A percentile compares a stretch with the other conserved stretches of the same genome.
These are phyloP conservation scores for Sweltsa coloradensis DNA, from an alignment of 1,140 invertebrate genomes.

Conservation along the genomic window DNA sequence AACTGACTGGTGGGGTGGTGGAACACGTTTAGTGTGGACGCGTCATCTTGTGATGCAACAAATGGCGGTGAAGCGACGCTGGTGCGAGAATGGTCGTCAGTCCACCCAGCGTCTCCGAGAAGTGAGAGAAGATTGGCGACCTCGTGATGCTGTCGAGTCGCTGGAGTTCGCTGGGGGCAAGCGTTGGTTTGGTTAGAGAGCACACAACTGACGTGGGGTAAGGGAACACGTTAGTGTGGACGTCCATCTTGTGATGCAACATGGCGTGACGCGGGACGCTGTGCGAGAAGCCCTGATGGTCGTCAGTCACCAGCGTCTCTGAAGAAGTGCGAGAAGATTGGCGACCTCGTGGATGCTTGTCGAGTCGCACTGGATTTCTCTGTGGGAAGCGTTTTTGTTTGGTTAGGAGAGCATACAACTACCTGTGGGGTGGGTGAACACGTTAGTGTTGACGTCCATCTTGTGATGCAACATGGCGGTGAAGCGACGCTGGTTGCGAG, in stretches of 20 bases:
- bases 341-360: constrained; percentile 44
- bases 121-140: constrained; percentile 57
- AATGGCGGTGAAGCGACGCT: constrained; percentile 46
- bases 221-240: constrained; percentile 60
- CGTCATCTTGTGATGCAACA: constrained; percentile 52
- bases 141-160: constrained; percentile 40
- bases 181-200: too few species aligned
- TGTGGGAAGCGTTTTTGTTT: too few species aligned
- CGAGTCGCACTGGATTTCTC: constrained; percentile 53
- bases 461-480: constrained; percentile 45
- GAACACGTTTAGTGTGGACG: constrained; percentile 58
- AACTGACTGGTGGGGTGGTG: too few species aligned
- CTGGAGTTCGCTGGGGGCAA: constrained; percentile 59
- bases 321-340: constrained; percentile 55
- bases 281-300: constrained; percentile 47
- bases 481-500: constrained; percentile 49
- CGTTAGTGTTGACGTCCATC: constrained; percentile 60
- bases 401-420: too few species aligned
- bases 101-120: constrained; percentile 55
- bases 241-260: constrained; percentile 52
- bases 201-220: too few species aligned
- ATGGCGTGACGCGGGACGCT: constrained; percentile 44
- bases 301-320: constrained; percentile 50
- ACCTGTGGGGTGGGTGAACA: too few species aligned
- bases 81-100: constrained; percentile 51